Base-by-base conservation (phyloP, 2,888 invertebrate genomes). In the Diarsia brunnea region DNA sequence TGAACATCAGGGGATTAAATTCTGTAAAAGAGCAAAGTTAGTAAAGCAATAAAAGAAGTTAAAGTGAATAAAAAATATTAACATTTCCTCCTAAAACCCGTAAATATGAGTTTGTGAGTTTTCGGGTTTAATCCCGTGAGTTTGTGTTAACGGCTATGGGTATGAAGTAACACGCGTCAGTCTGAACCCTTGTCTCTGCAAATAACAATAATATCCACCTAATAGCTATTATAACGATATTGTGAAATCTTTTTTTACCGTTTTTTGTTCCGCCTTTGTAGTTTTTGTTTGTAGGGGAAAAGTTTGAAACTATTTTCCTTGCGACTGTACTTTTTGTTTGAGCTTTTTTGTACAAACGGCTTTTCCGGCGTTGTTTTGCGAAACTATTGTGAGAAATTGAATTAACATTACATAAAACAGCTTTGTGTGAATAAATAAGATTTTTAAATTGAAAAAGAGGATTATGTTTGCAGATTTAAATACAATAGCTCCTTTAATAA, bases 11-110 rank as follows among this genome's bases (percentile, higher is more conserved):
- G 65, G 81, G 66, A 87, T 85, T 79, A 78, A 84, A 78, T 79
- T 83, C 55, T 43, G 73, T 75, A 76, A 78, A 77, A 78, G 74
- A 81, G 64, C 61, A 87, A 91, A 90, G 86, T 91, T 89, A 65
- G 31, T 66, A 74, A 86, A 88, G 84, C 85, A 90, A 91, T 90
- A 88, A 89, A 89, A 74, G 85, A 88, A 87, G 89, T 89, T 77
- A 82, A 82, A 86, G 61, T 69, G 77, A 81, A 81, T 63, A 76
- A 75, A 86, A 81, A 79, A 80, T 88, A 89, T 87, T 89, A 90
- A 89, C 87, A 88, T 87, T 87, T 82, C 69, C 79, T 79, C 73
- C 79, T 75, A 76, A 85, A 89, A 84, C 85, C 80, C 78, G 85
- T 87, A 88, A 88, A 87, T 88, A 84, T 83, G 81, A 86, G 86